Percentiles rank a stretch among this genome's conserved stretches.
phyloP scores from a whole-genome alignment of 2,888 invertebrate species.

The Xanthia togata region DNA sequence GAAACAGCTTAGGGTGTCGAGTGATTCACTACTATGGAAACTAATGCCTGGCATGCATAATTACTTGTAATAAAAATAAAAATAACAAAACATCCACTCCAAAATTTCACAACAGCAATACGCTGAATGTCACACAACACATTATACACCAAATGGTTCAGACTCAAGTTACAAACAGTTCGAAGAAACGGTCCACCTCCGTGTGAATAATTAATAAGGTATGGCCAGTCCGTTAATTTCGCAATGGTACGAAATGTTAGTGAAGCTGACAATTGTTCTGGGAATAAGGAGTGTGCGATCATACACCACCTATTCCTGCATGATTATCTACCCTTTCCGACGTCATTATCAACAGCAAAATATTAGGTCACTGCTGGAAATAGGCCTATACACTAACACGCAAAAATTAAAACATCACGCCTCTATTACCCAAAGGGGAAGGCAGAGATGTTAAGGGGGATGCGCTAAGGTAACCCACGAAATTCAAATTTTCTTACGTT shows the following conservation, averaged over 20 bases:
- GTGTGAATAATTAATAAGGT: conserved; percentile 35
- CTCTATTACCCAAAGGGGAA: too few relatives aligned
- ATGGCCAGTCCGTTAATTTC: conserved; percentile 7
- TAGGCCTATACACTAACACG: not conserved
- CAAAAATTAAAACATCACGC: not conserved
- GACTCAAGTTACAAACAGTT: conserved; percentile 48
- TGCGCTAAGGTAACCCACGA: too few relatives aligned
- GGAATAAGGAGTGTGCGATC: not conserved
- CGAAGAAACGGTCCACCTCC: conserved; percentile 28
- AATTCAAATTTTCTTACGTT: too few relatives aligned
- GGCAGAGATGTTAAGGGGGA: too few relatives aligned
- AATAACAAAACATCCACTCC: not conserved
- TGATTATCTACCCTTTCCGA: not conserved
- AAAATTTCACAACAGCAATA: conserved; percentile 40
- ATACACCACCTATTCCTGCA: not conserved
- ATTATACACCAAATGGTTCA: conserved; percentile 10
- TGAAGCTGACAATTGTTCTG: not conserved
- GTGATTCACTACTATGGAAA: too few relatives aligned
- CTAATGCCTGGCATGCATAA: too few relatives aligned
- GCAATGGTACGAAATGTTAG: conserved; percentile 12
- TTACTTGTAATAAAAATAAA: not conserved
- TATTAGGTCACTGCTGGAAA: not conserved
- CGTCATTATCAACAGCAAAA: not conserved
- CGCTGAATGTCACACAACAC: conserved; percentile 21
- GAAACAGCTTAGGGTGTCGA: too few relatives aligned